These are phyloP conservation scores for Acanthaster planci DNA, from an alignment of 35 echinoderm and acorn worm species.

Conservation along the genomic window DNA sequence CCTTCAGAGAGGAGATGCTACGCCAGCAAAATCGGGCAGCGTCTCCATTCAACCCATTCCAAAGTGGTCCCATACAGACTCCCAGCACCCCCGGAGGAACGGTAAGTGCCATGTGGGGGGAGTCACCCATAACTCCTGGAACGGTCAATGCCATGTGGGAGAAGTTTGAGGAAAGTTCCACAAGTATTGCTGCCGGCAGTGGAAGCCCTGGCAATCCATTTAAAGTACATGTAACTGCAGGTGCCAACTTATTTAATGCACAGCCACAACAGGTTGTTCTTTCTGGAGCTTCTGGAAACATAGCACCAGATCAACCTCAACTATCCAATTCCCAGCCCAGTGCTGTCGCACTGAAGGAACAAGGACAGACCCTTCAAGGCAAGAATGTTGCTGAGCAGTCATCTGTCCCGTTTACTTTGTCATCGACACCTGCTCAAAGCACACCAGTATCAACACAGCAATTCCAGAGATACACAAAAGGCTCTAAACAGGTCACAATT, in stretches of 20 bases:
- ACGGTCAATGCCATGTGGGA: slow-evolving; percentile 55
- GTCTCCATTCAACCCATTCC: slow-evolving; percentile 32
- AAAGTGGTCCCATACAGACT: slow-evolving; percentile 41
- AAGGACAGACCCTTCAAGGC: slow-evolving; percentile 16
- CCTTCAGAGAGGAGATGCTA: slow-evolving; percentile 74
- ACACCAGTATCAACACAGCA: slow-evolving; percentile 1
- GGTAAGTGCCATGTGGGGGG: neutral
- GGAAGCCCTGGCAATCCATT: slow-evolving; percentile 84
- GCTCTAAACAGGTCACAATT: slow-evolving; percentile 40
- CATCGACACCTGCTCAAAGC: slow-evolving; percentile 11
- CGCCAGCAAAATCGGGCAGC: slow-evolving; percentile 41
- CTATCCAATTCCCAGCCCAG: neutral
- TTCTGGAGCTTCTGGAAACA: slow-evolving; percentile 2
- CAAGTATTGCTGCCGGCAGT: neutral
- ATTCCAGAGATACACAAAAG: slow-evolving; percentile 24
- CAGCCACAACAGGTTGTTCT: neutral
- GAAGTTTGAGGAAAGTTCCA: slow-evolving; percentile 54
- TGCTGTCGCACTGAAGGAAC: slow-evolving; percentile 27
- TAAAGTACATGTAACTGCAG: slow-evolving; percentile 13
- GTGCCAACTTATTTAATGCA: slow-evolving; percentile 11
- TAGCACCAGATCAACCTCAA: slow-evolving; percentile 23
- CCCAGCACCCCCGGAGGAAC: neutral
- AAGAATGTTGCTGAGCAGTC: neutral
- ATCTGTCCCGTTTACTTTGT: slow-evolving; percentile 16
- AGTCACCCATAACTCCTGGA: neutral